Base-by-base conservation (phyloP, 2,113 vertebrate species). In the Dicerorhinus sumatrensis region DNA sequence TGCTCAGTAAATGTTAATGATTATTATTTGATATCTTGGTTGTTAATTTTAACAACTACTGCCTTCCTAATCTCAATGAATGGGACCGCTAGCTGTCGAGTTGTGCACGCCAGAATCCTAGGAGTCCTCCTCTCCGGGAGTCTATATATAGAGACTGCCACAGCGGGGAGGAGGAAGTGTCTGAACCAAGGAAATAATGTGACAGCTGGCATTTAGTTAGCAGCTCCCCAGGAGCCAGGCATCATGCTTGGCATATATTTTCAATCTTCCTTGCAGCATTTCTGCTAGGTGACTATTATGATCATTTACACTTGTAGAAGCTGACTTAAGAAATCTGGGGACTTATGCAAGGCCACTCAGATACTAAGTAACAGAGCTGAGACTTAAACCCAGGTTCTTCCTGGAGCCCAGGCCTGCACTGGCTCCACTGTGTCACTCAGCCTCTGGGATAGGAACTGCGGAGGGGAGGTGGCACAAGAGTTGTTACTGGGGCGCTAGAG, bases 131-230 rank as follows among this genome's bases (percentile, higher is more conserved):
- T 42, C 20, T 8, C n/a, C 8, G 75, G n/a, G 33, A 54, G 9
- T 16, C 21, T 5, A 29, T 29, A 33, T 21, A 31, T 2, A 33
- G 7, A 8, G 29, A 20, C 8, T 23, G 3, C 14, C 12, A 7
- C 36, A 0, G 0, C 0, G 58, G 58, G 13, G 33, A 70, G n/a
- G 39, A 75, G 10, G 31, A 5, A 5, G 48, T 39, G 23, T 58
- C 36, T 46, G 11, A 5, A 60, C 5, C 0, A 0, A 69, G 62
- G n/a, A 42, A 12, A 18, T 29, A 20, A 23, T 1, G 5, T 3
- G 14, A 25, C 29, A 2, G 1, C 42, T 39, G 60, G 23, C 42
- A 2, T 72, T 39, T 36, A 11, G 25, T 60, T 23, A 25, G 51
- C 6, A 25, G 25, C 69, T 67, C 36, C 9, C 12, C 1, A 9